Percentiles rank a stretch among this genome's conserved stretches.
These are phyloP conservation scores for Crax fasciolata DNA, from an alignment of 2,797 vertebrate genomes.

Conservation along the genomic window DNA sequence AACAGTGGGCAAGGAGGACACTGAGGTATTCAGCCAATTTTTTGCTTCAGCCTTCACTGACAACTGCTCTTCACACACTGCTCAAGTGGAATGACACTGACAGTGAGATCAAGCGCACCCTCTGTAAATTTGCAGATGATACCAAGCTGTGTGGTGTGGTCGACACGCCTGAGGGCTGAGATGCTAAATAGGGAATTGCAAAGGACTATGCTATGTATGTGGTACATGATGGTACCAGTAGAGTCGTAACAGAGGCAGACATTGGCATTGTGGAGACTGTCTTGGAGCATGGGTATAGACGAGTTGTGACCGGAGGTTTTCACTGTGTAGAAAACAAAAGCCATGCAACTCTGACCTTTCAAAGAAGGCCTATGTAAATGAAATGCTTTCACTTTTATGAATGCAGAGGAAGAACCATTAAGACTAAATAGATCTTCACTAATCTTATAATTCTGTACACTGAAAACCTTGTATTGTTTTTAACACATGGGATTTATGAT, in stretches of 20 bases:
- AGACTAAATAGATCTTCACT: background rate
- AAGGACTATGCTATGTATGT: background rate
- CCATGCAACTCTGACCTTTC: background rate
- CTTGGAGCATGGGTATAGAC: background rate
- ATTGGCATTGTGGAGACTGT: background rate
- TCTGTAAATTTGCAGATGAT: background rate
- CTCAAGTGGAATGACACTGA: background rate
- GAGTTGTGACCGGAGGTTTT: background rate
- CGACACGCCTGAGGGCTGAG: background rate
- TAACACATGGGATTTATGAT: background rate
- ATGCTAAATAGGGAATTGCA: background rate
- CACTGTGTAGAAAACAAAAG: background rate
- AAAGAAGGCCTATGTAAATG: background rate
- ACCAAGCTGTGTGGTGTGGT: background rate
- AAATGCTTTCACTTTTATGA: background rate
- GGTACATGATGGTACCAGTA: background rate
- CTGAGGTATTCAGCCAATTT: too few species aligned
- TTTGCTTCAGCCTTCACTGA: too few species aligned
- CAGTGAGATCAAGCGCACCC: background rate
- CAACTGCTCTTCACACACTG: too few species aligned
- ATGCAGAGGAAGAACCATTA: background rate
- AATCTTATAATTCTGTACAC: background rate
- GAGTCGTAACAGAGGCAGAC: accelerated
- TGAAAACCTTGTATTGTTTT: background rate
- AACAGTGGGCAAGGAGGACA: too few species aligned